A percentile compares a stretch with the other conserved stretches of the same genome.
phyloP scores from a whole-genome alignment of 2,888 invertebrate genomes.

The Leptinotarsa haldemani region DNA sequence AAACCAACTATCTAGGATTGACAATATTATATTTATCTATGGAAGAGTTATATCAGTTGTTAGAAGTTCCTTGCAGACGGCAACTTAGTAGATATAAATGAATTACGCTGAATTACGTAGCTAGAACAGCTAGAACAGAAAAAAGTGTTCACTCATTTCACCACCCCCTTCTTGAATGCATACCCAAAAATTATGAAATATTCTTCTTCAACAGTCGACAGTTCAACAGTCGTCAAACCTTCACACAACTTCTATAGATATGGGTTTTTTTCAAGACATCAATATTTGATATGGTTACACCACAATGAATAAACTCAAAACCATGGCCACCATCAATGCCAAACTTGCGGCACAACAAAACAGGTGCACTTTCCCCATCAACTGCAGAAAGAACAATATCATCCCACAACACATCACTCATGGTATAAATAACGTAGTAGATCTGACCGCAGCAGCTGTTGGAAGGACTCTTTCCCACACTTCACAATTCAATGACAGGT shows the following conservation, averaged over 20 bases:
- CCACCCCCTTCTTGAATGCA: background rate
- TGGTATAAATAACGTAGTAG: constrained; percentile 19
- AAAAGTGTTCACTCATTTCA: too few species aligned
- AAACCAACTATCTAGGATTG: too few species aligned
- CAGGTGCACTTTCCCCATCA: constrained; percentile 14
- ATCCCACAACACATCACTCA: constrained; percentile 21
- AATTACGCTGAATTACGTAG: too few species aligned
- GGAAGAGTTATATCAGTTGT: too few species aligned
- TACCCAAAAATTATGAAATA: background rate
- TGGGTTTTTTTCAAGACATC: constrained; percentile 23
- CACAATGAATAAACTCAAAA: constrained; percentile 6
- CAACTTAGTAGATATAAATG: too few species aligned
- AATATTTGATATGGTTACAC: background rate
- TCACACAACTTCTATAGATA: constrained; percentile 9
- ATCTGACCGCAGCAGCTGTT: constrained; percentile 13
- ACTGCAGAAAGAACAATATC: background rate
- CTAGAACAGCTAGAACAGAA: too few species aligned
- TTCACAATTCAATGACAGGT: constrained; percentile 21
- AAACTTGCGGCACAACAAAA: background rate
- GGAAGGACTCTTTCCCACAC: constrained; percentile 9
- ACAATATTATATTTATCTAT: too few species aligned
- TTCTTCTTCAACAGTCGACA: constrained; percentile 1
- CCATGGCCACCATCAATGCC: constrained; percentile 7
- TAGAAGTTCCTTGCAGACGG: too few species aligned
- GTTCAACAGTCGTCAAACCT: constrained; percentile 6